phyloP scores from a whole-genome alignment of 1,140 invertebrate species.

The Drosophila tristis region DNA sequence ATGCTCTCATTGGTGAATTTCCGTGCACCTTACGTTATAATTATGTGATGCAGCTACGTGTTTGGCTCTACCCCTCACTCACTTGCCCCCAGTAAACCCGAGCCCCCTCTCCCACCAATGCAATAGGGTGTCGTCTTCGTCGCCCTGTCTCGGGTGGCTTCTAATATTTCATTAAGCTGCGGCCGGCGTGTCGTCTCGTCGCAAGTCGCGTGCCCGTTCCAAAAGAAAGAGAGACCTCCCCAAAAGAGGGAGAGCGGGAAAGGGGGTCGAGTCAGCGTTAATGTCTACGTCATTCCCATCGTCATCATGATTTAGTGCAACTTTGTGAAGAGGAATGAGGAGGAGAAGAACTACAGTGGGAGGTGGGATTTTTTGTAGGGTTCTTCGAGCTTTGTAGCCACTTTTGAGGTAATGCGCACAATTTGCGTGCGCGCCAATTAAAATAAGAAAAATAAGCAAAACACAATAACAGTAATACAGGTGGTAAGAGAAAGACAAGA shows the following conservation, averaged over 20 bases:
- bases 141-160: conserved; percentile 59
- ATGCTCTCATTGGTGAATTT: conserved; percentile 27
- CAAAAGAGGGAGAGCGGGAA: not conserved
- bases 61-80: conserved; percentile 8
- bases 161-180: conserved; percentile 76
- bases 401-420: conserved; percentile 74
- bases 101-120: not conserved
- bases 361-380: conserved; percentile 21
- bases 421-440: conserved; percentile 79
- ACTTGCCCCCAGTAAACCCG: not conserved
- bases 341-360: not conserved
- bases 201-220: conserved; percentile 66
- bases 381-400: conserved; percentile 45
- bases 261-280: conserved; percentile 18
- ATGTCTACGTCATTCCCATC: conserved; percentile 46
- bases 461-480: conserved; percentile 1
- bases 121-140: conserved; percentile 58
- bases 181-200: conserved; percentile 44
- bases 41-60: conserved; percentile 49
- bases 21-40: conserved; percentile 70
- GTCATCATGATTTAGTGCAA: conserved; percentile 19
- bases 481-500: not conserved
- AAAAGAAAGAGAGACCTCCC: conserved; percentile 36
- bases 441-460: conserved; percentile 51
- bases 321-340: not conserved